These are phyloP conservation scores for Chascanopsetta lugubris DNA, from an alignment of 2,113 vertebrate genomes.

Conservation along the genomic window DNA sequence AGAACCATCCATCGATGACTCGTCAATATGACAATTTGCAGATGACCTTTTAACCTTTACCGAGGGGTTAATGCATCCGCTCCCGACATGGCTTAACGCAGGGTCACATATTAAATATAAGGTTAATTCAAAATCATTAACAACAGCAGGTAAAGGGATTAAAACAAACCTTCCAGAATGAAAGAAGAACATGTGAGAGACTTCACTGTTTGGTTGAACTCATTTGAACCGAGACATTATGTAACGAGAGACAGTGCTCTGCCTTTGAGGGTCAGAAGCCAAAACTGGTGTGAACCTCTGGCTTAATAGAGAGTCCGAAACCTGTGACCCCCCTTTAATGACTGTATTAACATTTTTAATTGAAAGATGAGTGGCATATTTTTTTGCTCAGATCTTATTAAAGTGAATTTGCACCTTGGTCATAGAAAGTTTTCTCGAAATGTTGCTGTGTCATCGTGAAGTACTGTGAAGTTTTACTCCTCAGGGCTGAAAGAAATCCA, in stretches of 20 bases:
- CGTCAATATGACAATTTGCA: background rate
- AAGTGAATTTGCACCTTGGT: background rate
- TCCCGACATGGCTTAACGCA: background rate
- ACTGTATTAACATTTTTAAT: constrained; percentile 7
- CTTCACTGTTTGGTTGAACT: background rate
- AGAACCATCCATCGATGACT: background rate
- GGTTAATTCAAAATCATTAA: background rate
- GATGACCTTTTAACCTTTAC: background rate
- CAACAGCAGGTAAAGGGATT: background rate
- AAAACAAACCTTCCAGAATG: background rate
- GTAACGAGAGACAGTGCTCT: background rate
- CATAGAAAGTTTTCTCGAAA: background rate
- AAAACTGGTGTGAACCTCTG: background rate
- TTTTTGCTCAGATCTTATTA: background rate
- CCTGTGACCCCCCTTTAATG: constrained; percentile 8
- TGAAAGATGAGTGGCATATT: background rate
- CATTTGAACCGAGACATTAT: background rate
- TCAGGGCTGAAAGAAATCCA: too few species aligned
- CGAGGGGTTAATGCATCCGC: background rate
- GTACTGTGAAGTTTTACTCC: background rate
- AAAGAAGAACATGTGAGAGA: background rate
- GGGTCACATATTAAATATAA: background rate
- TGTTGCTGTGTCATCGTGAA: background rate
- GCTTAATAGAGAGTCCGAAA: constrained; percentile 19
- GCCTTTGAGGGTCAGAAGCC: constrained; percentile 8